Percentiles rank a stretch among this genome's conserved stretches.
phyloP scores from a whole-genome alignment of 2,888 invertebrate genomes.

The Neuroscelio doddi region DNA sequence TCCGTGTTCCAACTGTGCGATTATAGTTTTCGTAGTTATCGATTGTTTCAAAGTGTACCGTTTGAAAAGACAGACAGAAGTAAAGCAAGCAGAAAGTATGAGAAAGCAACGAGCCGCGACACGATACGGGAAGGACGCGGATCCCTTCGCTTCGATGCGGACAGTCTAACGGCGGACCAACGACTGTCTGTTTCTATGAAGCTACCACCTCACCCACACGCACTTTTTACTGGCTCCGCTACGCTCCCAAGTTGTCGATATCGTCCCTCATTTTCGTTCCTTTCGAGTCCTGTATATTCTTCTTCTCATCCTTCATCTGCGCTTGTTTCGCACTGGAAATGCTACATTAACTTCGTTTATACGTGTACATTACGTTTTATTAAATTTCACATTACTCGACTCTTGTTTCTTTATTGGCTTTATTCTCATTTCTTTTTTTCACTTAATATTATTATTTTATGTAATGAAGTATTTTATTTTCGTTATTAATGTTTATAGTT shows the following conservation, averaged over 20 bases:
- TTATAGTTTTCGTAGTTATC: too few relatives aligned
- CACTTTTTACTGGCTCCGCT: slow-evolving; percentile 16
- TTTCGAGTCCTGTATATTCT: background rate
- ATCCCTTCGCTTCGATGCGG: slow-evolving; percentile 34
- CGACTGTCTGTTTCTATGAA: slow-evolving; percentile 48
- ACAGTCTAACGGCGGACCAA: slow-evolving; percentile 39
- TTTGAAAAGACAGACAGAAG: too few relatives aligned
- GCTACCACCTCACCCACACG: slow-evolving; percentile 38
- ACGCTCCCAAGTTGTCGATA: background rate
- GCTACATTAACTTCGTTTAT: background rate
- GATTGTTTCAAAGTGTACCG: too few relatives aligned
- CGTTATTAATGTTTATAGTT: too few relatives aligned
- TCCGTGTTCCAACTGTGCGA: too few relatives aligned
- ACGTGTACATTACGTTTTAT: background rate
- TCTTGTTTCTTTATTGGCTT: too few relatives aligned
- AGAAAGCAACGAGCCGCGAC: slow-evolving; percentile 20
- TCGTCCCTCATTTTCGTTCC: slow-evolving; percentile 5
- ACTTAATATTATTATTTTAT: too few relatives aligned
- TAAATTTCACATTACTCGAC: too few relatives aligned
- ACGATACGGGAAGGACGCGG: slow-evolving; percentile 25
- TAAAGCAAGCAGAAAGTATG: too few relatives aligned
- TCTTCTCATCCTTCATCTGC: background rate
- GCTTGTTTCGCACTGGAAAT: background rate
- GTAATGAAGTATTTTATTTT: too few relatives aligned
- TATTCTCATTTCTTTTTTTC: too few relatives aligned